Evolutionary conservation across 2,888 invertebrate species (phyloP).

Genomic region (Erannis defoliaria): DNA sequence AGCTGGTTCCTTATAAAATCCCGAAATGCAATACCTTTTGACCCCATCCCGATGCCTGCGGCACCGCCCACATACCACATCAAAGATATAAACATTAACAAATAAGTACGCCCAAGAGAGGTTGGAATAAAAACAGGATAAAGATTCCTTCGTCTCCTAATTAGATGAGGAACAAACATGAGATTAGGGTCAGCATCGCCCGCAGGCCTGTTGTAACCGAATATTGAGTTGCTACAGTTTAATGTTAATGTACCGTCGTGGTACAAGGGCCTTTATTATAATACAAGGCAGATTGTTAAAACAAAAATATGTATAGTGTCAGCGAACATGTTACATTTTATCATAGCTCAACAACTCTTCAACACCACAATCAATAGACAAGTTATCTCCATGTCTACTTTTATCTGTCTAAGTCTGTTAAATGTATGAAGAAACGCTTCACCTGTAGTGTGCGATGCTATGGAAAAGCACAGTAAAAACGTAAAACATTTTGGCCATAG

Average conservation of each 20-base stretch:
- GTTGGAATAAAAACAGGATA: constrained; percentile 66
- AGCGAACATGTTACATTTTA: background rate
- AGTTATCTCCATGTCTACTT: too few species aligned
- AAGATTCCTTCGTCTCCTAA: constrained; percentile 66
- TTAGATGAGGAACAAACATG: constrained; percentile 75
- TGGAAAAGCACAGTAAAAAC: too few species aligned
- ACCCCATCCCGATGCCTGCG: constrained; percentile 6
- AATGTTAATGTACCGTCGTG: constrained; percentile 52
- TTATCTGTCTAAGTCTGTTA: too few species aligned
- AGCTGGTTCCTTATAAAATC: background rate
- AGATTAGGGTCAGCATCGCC: constrained; percentile 67
- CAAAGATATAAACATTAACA: constrained; percentile 47
- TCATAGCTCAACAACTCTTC: background rate
- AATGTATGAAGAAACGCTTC: too few species aligned
- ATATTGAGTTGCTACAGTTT: constrained; percentile 60
- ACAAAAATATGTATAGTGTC: background rate
- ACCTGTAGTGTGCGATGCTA: too few species aligned
- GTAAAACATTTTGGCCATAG: too few species aligned
- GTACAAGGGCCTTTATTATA: constrained; percentile 9
- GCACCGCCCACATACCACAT: constrained; percentile 25
- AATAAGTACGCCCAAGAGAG: constrained; percentile 56
- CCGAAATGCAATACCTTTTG: constrained; percentile 14
- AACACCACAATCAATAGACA: too few species aligned
- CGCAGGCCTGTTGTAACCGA: constrained; percentile 49
- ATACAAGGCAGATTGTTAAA: constrained; percentile 2